Evolutionary conservation across 2,113 vertebrate genomes (phyloP).

Genomic region (Colius striatus): DNA sequence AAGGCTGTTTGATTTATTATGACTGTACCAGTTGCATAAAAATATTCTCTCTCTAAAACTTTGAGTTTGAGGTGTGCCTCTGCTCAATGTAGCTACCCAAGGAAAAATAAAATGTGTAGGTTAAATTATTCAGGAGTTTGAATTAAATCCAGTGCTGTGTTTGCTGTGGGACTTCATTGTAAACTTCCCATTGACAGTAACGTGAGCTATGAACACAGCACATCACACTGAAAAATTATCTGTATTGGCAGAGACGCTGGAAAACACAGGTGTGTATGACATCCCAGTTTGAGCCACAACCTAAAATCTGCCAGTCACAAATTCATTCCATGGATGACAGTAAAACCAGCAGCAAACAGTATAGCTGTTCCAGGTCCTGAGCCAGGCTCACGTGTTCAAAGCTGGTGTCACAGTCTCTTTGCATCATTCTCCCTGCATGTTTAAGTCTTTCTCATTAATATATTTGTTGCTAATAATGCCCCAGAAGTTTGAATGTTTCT

Average conservation of each 20-base stretch:
- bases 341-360: not conserved
- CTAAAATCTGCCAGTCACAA: not conserved
- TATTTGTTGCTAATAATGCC: not conserved
- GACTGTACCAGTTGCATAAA: not conserved
- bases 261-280: accelerated
- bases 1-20: not conserved
- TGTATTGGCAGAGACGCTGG: not conserved
- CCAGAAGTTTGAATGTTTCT: not conserved
- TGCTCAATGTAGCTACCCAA: not conserved
- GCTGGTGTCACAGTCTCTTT: not conserved
- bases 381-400: accelerated
- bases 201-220: not conserved
- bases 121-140: not conserved
- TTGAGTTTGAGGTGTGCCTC: not conserved
- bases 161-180: not conserved
- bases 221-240: not conserved
- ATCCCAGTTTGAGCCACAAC: not conserved
- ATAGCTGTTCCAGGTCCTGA: not conserved
- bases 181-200: not conserved
- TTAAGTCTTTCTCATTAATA: not conserved
- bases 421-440: not conserved
- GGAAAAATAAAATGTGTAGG: not conserved
- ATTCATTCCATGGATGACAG: not conserved
- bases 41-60: not conserved
- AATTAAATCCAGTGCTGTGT: not conserved